phyloP scores from a whole-genome alignment of 2,888 invertebrate genomes.

The Megaustenia siamemsis region DNA sequence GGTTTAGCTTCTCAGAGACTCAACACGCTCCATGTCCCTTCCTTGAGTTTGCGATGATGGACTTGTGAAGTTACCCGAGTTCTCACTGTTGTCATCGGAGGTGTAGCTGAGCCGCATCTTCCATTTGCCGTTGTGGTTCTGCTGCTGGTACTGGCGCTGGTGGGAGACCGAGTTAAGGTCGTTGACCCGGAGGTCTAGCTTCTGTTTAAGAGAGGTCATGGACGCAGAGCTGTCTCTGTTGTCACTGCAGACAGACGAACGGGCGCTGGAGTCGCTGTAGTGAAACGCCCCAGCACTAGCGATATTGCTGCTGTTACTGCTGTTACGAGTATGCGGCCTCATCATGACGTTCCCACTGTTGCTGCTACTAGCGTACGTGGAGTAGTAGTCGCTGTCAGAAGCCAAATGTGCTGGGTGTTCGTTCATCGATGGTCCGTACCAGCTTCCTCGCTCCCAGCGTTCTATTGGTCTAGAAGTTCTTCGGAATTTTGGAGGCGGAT shows the following conservation, averaged over 20 bases:
- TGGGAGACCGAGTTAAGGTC: constrained; percentile 53
- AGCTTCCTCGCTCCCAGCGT: constrained; percentile 57
- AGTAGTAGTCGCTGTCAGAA: constrained; percentile 72
- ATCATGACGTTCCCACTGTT: constrained; percentile 35
- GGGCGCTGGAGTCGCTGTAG: constrained; percentile 53
- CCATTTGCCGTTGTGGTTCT: constrained; percentile 55
- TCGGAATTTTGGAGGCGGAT: constrained; percentile 72
- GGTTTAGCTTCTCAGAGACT: constrained; percentile 37
- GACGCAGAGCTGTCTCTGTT: constrained; percentile 53
- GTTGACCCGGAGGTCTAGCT: constrained; percentile 57
- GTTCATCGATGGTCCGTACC: constrained; percentile 54
- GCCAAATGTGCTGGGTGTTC: constrained; percentile 61
- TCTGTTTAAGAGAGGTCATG: constrained; percentile 50
- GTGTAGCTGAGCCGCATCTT: constrained; percentile 61
- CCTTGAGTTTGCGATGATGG: constrained; percentile 50
- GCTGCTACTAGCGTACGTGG: constrained; percentile 65
- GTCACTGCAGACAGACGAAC: constrained; percentile 54
- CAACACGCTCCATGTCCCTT: constrained; percentile 32
- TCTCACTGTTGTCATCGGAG: constrained; percentile 64
- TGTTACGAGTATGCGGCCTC: constrained; percentile 35
- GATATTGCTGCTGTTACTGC: constrained; percentile 28
- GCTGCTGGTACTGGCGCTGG: constrained; percentile 40
- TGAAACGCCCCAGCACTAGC: constrained; percentile 27
- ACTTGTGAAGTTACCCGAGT: constrained; percentile 62
- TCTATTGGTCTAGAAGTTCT: constrained; percentile 64